phyloP scores from a whole-genome alignment of 2,888 invertebrate genomes.

The Cacoxenus indagator region DNA sequence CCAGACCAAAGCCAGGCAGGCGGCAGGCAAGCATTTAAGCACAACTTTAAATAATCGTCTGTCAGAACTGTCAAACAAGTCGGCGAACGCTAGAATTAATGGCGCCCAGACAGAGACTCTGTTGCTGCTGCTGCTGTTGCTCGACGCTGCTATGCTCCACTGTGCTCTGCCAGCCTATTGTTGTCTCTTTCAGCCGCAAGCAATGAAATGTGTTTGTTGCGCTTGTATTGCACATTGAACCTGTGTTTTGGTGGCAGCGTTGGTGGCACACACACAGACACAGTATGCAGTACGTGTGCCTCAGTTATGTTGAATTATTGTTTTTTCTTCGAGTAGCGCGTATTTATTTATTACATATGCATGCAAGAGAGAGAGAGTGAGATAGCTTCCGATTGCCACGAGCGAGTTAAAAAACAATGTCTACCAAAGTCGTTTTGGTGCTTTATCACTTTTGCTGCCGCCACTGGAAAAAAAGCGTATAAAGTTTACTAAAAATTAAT shows the following conservation, averaged over 20 bases:
- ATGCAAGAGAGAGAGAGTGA: slow-evolving; percentile 28
- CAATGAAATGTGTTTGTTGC: slow-evolving; percentile 42
- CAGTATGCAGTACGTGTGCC: slow-evolving; percentile 34
- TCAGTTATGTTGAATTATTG: slow-evolving; percentile 51
- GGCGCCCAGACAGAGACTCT: slow-evolving; percentile 45
- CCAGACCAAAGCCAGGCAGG: no score
- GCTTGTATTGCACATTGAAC: slow-evolving; percentile 62
- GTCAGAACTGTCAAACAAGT: slow-evolving; percentile 72
- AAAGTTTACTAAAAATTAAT: slow-evolving; percentile 61
- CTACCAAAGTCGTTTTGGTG: slow-evolving; percentile 54
- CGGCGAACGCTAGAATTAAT: slow-evolving; percentile 71
- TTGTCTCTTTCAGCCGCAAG: slow-evolving; percentile 55
- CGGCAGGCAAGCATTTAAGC: slow-evolving; percentile 58
- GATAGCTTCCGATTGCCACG: background rate
- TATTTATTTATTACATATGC: slow-evolving; percentile 43
- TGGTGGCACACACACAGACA: slow-evolving; percentile 4
- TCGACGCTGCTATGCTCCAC: slow-evolving; percentile 12
- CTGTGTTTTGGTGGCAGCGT: slow-evolving; percentile 40
- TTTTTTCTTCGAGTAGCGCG: slow-evolving; percentile 43
- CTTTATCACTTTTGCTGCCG: slow-evolving; percentile 56
- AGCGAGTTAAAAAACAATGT: slow-evolving; percentile 57
- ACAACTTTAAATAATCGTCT: slow-evolving; percentile 72
- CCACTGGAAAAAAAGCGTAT: slow-evolving; percentile 35
- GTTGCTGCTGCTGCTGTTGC: background rate
- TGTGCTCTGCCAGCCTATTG: slow-evolving; percentile 23